Base-by-base conservation (phyloP, 2,797 vertebrate species). In the Prunella strophiata region DNA sequence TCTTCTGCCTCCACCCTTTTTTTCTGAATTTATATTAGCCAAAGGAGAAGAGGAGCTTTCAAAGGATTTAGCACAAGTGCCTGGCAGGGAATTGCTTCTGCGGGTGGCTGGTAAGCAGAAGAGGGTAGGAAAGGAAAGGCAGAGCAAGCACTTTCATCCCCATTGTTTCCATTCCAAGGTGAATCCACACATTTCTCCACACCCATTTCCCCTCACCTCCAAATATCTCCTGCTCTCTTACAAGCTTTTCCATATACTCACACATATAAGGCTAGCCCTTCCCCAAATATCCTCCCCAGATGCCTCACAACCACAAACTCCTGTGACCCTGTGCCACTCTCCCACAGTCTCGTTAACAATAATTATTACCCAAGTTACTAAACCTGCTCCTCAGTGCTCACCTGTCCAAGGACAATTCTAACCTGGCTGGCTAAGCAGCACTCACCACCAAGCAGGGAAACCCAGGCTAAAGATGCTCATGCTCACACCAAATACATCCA, bases 1-100 rank as follows among this genome's bases (percentile, higher is more conserved):
- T 91, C 94, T 95, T 96, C 89, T 79, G 66, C 48, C 77, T 34
- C 73, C 52, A 72, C 40, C 42, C 66, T 63, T 87, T 76, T 76
- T 18, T 70, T 76, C 68, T 78, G 75, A 91, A 47, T 82, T 93
- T 82, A 54, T 91, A 67, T 77, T 82, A 3, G 0, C 15, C 38
- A 52, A n/a, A 85, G 71, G 59, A 93, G 74, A 70, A 79, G 63
- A 80, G 34, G 34, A 88, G 71, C 66, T 96, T 94, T 88, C 87
- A 94, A 94, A 96, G 94, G 57, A 73, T 79, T 95, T 88, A 86
- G 74, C 71, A 61, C 59, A 88, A 96, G 74, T 25, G 38, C 48
- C 83, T 89, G 65, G 71, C 54, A 91, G 80, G 26, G 76, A 90
- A 88, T 34, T 2, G 3, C 66, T 80, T 71, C 80, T 91, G 48